Base-by-base conservation (phyloP, 2,113 vertebrate species). In the Sitta europaea region DNA sequence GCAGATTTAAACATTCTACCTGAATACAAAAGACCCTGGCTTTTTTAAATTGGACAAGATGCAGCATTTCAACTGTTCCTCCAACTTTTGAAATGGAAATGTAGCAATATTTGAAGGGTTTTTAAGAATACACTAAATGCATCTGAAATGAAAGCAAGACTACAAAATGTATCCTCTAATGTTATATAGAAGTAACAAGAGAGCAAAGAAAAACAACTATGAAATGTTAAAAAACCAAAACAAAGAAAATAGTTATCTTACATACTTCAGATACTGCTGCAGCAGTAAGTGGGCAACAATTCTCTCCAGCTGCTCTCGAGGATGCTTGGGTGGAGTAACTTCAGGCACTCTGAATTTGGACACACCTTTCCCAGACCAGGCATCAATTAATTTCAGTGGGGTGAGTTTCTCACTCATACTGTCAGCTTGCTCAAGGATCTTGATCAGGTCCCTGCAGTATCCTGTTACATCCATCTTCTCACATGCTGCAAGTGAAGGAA, bases 311-410 rank as follows among this genome's bases (percentile, higher is more conserved):
- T 99, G 98, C 28, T 80, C 94, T 11, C 99, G 98, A 28, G 98
- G 94, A 85, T 99, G 97, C 10, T 42, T 61, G 3, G 97, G 97
- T 33, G 98, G 98, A 65, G 67, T 97, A 40, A 99, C 94, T 43
- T 98, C 98, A 66, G 97, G 90, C 84, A 99, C 98, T 87, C 99
- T 98, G 51, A 98, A 53, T 89, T 99, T 99, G 23, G 98, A 92
- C 0, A 98, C 97, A 14, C 99, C 99, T 76, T 98, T 99, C 24
- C 99, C 99, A 96, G 97, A 97, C 99, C 99, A 99, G 1, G 99
- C 94, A 33, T 99, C 99, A 0, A 99, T 97, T 93, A 99, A 93
- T 92, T 99, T 99, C 96, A 99, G 94, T 2, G 99, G 99, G 3
- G 99, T 99, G 50, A 99, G 97, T 79, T 98, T 99, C 95, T 99